Percentiles rank a stretch among this genome's conserved stretches.
phyloP scores from a whole-genome alignment of 2,113 vertebrate genomes.

The Sterna hirundo region DNA sequence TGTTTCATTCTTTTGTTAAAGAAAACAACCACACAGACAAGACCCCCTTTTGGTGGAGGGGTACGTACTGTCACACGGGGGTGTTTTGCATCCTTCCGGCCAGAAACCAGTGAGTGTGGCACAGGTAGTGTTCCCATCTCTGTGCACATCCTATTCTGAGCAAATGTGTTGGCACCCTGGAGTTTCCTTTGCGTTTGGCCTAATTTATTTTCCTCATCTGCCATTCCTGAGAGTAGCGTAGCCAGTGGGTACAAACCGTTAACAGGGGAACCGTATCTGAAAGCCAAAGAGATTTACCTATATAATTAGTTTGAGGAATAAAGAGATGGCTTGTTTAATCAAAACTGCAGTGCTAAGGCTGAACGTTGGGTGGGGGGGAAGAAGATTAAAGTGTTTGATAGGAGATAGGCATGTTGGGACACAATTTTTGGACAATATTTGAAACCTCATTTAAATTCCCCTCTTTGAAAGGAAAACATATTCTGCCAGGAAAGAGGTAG shows the following conservation, averaged over 20 bases:
- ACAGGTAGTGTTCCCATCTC: not conserved
- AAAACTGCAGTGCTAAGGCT: not conserved
- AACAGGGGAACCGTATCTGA: not conserved
- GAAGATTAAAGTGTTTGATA: not conserved
- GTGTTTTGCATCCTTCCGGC: not conserved
- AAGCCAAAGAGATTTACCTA: not conserved
- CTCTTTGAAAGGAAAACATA: not conserved
- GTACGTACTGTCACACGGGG: accelerated
- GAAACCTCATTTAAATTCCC: conserved; percentile 29
- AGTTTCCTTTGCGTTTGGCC: not conserved
- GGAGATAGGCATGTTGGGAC: conserved; percentile 15
- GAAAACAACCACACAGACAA: accelerated
- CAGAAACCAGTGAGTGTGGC: not conserved
- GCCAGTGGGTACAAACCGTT: not conserved
- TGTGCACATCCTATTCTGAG: not conserved
- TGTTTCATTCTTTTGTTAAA: not conserved
- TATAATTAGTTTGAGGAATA: not conserved
- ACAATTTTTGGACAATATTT: conserved; percentile 8
- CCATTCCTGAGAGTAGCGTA: not conserved
- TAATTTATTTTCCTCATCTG: not conserved
- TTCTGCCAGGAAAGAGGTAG: not conserved
- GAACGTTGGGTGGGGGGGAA: not conserved
- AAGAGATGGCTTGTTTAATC: not conserved
- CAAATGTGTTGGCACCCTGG: not conserved
- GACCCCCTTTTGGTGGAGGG: not conserved